phyloP scores from a whole-genome alignment of 2,113 vertebrate genomes.

The Boulengeromyrus knoepffleri region DNA sequence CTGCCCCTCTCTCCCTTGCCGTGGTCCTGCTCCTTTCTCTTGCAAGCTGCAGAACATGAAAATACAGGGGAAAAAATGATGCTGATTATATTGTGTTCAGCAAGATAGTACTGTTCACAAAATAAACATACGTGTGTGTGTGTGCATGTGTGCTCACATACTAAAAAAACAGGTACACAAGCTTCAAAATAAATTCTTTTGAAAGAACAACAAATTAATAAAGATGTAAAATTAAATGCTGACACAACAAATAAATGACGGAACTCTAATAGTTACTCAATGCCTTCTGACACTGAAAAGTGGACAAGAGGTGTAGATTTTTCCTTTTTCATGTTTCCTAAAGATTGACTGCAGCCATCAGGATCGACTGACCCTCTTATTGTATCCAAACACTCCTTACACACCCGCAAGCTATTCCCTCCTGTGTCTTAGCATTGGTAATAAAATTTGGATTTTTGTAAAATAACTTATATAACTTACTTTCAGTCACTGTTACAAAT shows the following conservation, averaged over 20 bases:
- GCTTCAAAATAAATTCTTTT: not conserved
- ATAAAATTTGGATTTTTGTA: not conserved
- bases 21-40: conserved; percentile 95
- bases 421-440: not conserved
- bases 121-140: not conserved
- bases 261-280: not conserved
- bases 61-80: not conserved
- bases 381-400: not conserved
- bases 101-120: not conserved
- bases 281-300: not conserved
- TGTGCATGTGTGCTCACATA: not conserved
- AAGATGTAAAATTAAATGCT: not conserved
- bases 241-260: not conserved
- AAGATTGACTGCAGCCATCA: not conserved
- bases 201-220: not conserved
- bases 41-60: conserved; percentile 76
- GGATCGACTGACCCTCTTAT: not conserved
- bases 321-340: not conserved
- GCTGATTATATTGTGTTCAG: not conserved
- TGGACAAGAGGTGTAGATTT: not conserved
- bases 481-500: not conserved
- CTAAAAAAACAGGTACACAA: not conserved
- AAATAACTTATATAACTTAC: not conserved
- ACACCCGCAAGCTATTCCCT: not conserved
- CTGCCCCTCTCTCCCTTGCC: conserved; percentile 80